Base-by-base conservation (phyloP, 2,797 vertebrate species). In the Malurus splendens region DNA sequence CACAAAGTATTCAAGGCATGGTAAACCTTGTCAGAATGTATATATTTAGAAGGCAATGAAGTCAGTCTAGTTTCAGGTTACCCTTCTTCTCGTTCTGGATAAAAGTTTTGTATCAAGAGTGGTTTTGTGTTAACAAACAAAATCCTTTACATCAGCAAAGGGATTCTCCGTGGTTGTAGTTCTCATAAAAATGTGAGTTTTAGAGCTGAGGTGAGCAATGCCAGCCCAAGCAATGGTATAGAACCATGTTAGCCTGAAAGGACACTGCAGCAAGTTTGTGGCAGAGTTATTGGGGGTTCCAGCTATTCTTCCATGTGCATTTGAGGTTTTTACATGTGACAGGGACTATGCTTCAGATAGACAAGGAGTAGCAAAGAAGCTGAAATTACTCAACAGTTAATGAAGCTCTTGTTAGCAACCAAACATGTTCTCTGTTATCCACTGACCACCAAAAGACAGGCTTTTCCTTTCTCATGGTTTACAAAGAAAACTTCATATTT, bases 171-270 rank as follows among this genome's bases (percentile, higher is more conserved):
- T 1, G 4, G 7, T 17, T 70, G n/a, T 5, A 82, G 8, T 44
- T 70, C 20, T 80, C 45, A 66, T 18, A 2, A 64, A 87, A 87
- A 87, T 51, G 5, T 0, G 2, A 55, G 5, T 77, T 73, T 79
- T 82, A 56, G 22, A 64, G 23, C 14, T 62, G 9, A 6, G 1
- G 3, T 66, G n/a, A 59, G 5, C 25, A 59, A 73, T 27, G 12
- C 56, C 19, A 62, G 18, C 3, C 27, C 25, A 68, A 67, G 10
- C 5, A 44, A 20, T 9, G 11, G 7, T 0, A 0, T 12, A 41
- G 16, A 8, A 39, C 5, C 0, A 0, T 15, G 2, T 45, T 23
- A 64, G 9, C 11, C 27, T 51, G 30, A 67, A 45, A 4, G 36
- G 9, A 28, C 51, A 18, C 48, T 55, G 11, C 7, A n/a, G 1